These are phyloP conservation scores for Coelogynopora nodosa DNA, from an alignment of 2,888 invertebrate species.

Conservation along the genomic window DNA sequence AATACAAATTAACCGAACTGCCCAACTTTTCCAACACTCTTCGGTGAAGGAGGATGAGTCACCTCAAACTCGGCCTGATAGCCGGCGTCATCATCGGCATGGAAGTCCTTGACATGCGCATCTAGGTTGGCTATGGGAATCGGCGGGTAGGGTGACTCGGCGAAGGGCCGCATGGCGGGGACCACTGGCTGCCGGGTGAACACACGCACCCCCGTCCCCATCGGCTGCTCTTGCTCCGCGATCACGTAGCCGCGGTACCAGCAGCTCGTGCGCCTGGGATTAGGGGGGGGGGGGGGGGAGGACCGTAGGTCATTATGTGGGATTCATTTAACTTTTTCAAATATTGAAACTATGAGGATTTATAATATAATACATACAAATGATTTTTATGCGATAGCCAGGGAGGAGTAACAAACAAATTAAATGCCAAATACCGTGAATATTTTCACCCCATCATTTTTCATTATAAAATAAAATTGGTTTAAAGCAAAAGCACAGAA, in stretches of 20 bases:
- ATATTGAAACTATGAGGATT: too few species aligned
- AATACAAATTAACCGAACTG: too few species aligned
- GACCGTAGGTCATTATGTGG: too few species aligned
- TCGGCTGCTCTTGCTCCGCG: neutral
- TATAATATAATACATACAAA: too few species aligned
- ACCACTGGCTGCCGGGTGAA: conserved; percentile 8
- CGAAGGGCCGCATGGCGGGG: conserved; percentile 31
- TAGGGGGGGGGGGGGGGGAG: neutral
- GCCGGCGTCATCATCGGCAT: conserved; percentile 39
- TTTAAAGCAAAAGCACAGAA: too few species aligned
- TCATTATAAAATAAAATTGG: too few species aligned
- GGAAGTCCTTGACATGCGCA: conserved; percentile 33
- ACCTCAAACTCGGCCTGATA: conserved; percentile 43
- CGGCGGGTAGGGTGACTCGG: conserved; percentile 23
- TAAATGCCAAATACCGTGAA: too few species aligned
- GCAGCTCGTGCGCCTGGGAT: neutral
- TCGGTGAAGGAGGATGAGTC: neutral
- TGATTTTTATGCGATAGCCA: too few species aligned
- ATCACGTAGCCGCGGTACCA: neutral
- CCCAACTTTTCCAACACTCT: too few species aligned
- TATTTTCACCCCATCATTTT: too few species aligned
- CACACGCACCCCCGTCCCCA: neutral
- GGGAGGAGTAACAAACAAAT: too few species aligned
- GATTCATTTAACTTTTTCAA: too few species aligned
- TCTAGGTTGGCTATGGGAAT: conserved; percentile 32